Conservation (phyloP, 2,113 vertebrate genomes). For the Xiphophorus maculatus region DNA sequence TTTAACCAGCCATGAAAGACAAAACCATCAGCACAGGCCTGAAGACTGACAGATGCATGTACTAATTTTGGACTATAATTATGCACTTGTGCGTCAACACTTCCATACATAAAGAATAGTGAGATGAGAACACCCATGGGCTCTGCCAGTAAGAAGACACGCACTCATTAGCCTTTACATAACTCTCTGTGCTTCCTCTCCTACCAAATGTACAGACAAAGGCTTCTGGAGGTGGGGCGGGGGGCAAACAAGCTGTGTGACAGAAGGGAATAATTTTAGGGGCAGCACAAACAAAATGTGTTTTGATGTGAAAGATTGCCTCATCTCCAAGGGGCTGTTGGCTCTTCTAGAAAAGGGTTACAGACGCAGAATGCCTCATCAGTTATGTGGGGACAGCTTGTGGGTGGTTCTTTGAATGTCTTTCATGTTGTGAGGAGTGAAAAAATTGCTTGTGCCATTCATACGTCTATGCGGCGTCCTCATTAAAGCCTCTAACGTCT, state of each 20-base stretch:
- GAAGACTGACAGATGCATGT: conserved; percentile 61
- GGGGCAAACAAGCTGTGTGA: conserved; percentile 40
- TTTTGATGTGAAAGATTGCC: conserved; percentile 64
- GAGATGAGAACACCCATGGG: conserved; percentile 38
- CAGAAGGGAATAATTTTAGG: conserved; percentile 47
- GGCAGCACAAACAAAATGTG: conserved; percentile 53
- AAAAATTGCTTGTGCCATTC: conserved; percentile 35
- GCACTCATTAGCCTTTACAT: conserved; percentile 64
- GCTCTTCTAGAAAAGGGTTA: conserved; percentile 46
- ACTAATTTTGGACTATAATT: conserved; percentile 57
- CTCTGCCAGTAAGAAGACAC: conserved; percentile 52
- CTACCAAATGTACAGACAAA: conserved; percentile 53
- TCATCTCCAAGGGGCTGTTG: conserved; percentile 51
- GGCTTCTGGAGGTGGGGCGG: conserved; percentile 12
- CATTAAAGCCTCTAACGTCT: conserved; percentile 52
- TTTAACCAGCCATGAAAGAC: conserved; percentile 64
- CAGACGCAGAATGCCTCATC: conserved; percentile 47
- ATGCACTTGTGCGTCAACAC: conserved; percentile 28
- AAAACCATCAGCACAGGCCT: conserved; percentile 55
- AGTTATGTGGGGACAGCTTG: conserved; percentile 43
- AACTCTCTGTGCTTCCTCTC: conserved; percentile 36
- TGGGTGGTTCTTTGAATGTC: conserved; percentile 44
- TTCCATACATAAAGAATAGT: conserved; percentile 40
- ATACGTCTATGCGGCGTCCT: conserved; percentile 44
- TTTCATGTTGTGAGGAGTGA: conserved; percentile 60